phyloP scores from a whole-genome alignment of 2,113 vertebrate genomes.

The Rhinopomastus cyanomelas region DNA sequence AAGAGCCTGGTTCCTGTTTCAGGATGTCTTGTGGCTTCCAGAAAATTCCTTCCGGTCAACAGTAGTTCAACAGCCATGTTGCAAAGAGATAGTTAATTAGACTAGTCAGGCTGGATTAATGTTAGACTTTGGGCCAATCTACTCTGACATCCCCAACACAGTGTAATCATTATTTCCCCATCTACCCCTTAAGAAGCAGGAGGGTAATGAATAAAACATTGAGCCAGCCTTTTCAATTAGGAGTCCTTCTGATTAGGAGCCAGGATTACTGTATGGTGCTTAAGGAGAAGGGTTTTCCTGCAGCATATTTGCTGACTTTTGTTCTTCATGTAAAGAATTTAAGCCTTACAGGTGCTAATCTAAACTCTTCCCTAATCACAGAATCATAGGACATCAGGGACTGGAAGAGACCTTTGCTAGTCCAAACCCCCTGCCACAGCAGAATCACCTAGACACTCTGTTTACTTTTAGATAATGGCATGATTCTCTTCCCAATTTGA shows the following conservation, averaged over 20 bases:
- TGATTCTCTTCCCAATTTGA: neutral
- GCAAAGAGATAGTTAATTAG: neutral
- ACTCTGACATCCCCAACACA: neutral
- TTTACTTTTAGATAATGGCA: neutral
- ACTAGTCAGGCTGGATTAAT: neutral
- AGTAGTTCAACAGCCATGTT: neutral
- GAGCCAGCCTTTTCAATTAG: neutral
- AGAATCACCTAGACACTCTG: no score
- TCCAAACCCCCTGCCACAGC: no score
- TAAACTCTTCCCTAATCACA: neutral
- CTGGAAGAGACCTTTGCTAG: no score
- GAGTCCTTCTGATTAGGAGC: neutral
- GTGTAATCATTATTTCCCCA: neutral
- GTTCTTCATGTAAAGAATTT: neutral
- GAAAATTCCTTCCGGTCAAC: neutral
- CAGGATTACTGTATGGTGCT: neutral
- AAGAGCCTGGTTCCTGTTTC: neutral
- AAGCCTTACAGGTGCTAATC: neutral
- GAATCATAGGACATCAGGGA: no score
- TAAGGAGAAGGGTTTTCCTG: neutral
- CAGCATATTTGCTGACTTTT: neutral
- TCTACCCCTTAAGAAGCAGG: neutral
- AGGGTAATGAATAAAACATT: neutral
- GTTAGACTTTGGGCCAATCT: neutral
- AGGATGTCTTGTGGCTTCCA: neutral